Conservation (phyloP, 2,888 invertebrate species). For the Drosophila niveifrons region DNA sequence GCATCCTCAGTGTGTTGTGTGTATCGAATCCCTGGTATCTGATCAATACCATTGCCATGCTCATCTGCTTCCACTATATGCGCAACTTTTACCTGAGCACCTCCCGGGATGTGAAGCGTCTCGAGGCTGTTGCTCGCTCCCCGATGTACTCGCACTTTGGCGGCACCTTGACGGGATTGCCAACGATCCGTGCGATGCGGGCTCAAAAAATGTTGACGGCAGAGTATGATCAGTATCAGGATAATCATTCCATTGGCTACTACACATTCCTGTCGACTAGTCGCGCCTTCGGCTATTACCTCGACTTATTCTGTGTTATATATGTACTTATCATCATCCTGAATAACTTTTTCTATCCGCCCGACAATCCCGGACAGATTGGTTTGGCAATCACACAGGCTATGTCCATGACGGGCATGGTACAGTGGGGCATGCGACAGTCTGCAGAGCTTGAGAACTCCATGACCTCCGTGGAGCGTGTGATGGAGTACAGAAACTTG, state of each 20-base stretch:
- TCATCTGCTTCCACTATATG: constrained; percentile 90
- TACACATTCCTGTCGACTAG: constrained; percentile 95
- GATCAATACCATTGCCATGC: constrained; percentile 89
- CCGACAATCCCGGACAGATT: constrained; percentile 90
- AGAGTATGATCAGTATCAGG: constrained; percentile 93
- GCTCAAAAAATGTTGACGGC: constrained; percentile 91
- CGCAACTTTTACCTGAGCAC: constrained; percentile 92
- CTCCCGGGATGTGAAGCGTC: constrained; percentile 92
- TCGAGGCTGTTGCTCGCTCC: constrained; percentile 94
- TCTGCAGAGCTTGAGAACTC: constrained; percentile 95
- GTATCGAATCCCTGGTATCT: constrained; percentile 91
- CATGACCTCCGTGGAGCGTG: constrained; percentile 95
- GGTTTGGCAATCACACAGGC: constrained; percentile 93
- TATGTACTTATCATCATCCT: constrained; percentile 95
- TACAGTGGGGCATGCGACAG: constrained; percentile 95
- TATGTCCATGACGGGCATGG: constrained; percentile 90
- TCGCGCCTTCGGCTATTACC: constrained; percentile 96
- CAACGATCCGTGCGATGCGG: constrained; percentile 95
- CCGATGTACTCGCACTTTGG: constrained; percentile 97
- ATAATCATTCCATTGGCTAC: constrained; percentile 96
- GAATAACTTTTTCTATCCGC: constrained; percentile 92
- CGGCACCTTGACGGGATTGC: constrained; percentile 95
- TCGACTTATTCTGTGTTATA: constrained; percentile 94
- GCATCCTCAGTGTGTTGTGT: constrained; percentile 92
- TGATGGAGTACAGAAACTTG: constrained; percentile 88